A percentile compares a stretch with the other conserved stretches of the same genome.
phyloP scores from a whole-genome alignment of 2,113 vertebrate species.

The Myotis yumanensis region DNA sequence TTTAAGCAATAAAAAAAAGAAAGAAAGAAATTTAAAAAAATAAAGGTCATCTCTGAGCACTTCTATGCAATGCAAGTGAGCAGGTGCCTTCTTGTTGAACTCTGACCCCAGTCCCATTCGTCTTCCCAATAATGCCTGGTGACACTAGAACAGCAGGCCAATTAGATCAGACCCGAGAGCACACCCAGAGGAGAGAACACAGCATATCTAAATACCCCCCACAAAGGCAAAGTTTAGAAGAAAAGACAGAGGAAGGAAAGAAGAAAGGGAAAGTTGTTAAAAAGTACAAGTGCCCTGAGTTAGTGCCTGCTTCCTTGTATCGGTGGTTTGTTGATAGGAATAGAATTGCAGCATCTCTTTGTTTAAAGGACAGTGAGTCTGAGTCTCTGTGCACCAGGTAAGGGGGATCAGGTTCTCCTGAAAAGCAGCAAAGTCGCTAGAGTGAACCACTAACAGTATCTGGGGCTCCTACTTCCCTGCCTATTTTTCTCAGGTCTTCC shows the following conservation, averaged over 20 bases:
- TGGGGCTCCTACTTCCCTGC: neutral
- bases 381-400: neutral
- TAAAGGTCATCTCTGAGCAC: conserved; percentile 1
- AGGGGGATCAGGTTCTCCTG: neutral
- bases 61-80: conserved; percentile 33
- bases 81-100: conserved; percentile 73
- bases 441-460: neutral
- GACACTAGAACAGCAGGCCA: conserved; percentile 74
- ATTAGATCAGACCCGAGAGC: conserved; percentile 68
- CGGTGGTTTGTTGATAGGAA: neutral
- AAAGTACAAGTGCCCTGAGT: neutral
- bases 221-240: conserved; percentile 58
- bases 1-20: too few relatives aligned
- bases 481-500: neutral
- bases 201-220: conserved; percentile 39
- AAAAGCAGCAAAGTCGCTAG: neutral
- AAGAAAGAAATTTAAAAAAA: too few relatives aligned
- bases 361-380: neutral
- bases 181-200: conserved; percentile 54
- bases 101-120: conserved; percentile 69
- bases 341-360: conserved; percentile 7
- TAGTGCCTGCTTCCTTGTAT: neutral
- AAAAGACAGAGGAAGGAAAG: neutral
- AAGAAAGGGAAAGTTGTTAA: neutral
- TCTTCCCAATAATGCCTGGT: conserved; percentile 69